These are phyloP conservation scores for Ophion costatus DNA, from an alignment of 2,888 invertebrate species.

Conservation along the genomic window DNA sequence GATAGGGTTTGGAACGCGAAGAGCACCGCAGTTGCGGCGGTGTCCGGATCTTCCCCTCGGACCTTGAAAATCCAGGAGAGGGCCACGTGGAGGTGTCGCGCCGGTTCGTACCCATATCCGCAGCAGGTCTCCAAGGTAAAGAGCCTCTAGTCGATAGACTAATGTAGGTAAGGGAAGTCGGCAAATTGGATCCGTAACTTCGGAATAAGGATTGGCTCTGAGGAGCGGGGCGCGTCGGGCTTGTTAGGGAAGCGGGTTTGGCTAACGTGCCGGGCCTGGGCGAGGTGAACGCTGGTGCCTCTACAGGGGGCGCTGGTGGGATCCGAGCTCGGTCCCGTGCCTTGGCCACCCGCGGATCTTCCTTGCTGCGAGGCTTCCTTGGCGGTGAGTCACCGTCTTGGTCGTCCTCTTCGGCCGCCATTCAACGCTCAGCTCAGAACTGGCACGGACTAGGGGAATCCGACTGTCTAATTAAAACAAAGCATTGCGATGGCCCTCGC, in stretches of 20 bases:
- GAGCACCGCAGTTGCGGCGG: no score
- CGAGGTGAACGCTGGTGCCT: slow-evolving; percentile 68
- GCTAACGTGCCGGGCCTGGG: slow-evolving; percentile 73
- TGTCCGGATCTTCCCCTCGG: no score
- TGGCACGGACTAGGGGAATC: slow-evolving; percentile 86
- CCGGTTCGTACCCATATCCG: slow-evolving; percentile 89
- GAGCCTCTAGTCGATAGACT: slow-evolving; percentile 87
- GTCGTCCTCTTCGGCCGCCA: slow-evolving; percentile 75
- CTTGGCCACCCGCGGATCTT: slow-evolving; percentile 83
- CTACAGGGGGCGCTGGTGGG: slow-evolving; percentile 52
- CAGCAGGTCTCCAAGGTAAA: slow-evolving; percentile 91
- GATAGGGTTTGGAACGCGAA: no score
- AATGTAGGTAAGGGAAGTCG: slow-evolving; percentile 84
- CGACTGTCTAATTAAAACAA: slow-evolving; percentile 80
- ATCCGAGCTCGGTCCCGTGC: slow-evolving; percentile 83
- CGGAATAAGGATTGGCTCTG: slow-evolving; percentile 88
- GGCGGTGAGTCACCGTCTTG: no score
- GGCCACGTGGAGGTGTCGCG: slow-evolving; percentile 80
- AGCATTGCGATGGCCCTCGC: slow-evolving; percentile 87
- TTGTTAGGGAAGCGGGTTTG: no score
- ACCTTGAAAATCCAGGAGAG: no score
- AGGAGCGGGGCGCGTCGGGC: no score
- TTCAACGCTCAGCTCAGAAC: slow-evolving; percentile 80
- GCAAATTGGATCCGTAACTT: slow-evolving; percentile 87
- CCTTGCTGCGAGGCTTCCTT: slow-evolving; percentile 71